Base-by-base conservation (phyloP, 2,888 invertebrate genomes). In the Eristalis intricaria region DNA sequence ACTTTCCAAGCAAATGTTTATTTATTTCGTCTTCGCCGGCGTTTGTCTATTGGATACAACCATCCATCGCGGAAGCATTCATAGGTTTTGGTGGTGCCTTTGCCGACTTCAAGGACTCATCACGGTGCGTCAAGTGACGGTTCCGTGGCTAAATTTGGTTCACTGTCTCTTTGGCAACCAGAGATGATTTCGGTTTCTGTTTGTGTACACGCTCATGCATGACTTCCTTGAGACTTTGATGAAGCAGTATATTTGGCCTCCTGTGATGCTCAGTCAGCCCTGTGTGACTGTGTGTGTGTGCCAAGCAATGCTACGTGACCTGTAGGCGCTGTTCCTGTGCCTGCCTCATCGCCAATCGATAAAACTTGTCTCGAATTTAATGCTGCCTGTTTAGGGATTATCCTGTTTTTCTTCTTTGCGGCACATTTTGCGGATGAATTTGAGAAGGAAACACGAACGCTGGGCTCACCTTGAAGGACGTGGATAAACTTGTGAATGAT, bases 1-100 rank as follows among this genome's bases (percentile, higher is more conserved):
- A 79, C 22, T 79, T 66, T 79, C 43, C 65, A 61, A 66, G 23
- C 43, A 71, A 70, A 70, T 70, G 73, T 73, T 32, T 73, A 35
- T 71, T 63, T 50, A 50, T 40, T 60, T 35, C 35, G 10, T 32
- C 40, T 43, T 22, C 13, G 40, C 26, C 26, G 35, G n/a, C 43
- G 32, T 43, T 71, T 60, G 35, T 11, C 4, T 11, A 19, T 50
- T 4, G 43, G n/a, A 43, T n/a, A 7, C n/a, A n/a, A 5, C 38
- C 38, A 15, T 15, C 40, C 13, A n/a, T 15, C 19, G 50, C 19
- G 19, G 50, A 5, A 19, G 4, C n/a, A n/a, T 15, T n/a, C 50
- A 50, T 5, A 19, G 50, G 50, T 19, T 15, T 15, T 43, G 50
- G n/a, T 11, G 19, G 19, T 50, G 19, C 19, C 50, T 50, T 32